Evolutionary conservation across 2,888 invertebrate genomes (phyloP).

Genomic region (Agrochola lychnidis): DNA sequence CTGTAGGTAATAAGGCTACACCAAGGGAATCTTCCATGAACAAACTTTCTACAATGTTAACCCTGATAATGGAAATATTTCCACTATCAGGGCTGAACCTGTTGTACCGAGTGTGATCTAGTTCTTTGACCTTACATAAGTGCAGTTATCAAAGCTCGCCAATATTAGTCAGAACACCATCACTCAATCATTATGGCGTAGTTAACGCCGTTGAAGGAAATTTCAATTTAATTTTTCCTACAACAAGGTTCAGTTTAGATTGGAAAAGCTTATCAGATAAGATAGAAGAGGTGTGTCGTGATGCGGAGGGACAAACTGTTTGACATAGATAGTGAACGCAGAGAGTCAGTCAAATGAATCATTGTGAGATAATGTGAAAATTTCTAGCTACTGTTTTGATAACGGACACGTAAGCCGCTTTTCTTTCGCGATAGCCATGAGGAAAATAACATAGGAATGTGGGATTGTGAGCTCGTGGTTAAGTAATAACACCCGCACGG

Average conservation of each 20-base stretch:
- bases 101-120: constrained; percentile 25
- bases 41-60: constrained; percentile 35
- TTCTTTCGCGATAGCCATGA: background rate
- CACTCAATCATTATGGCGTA: constrained; percentile 32
- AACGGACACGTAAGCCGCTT: background rate
- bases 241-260: constrained; percentile 19
- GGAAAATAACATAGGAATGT: background rate
- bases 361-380: constrained; percentile 19
- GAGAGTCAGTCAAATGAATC: constrained; percentile 31
- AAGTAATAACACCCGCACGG: no score
- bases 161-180: constrained; percentile 22
- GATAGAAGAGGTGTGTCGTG: constrained; percentile 54
- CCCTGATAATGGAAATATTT: constrained; percentile 26
- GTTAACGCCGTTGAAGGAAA: constrained; percentile 1
- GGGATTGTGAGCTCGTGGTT: no score
- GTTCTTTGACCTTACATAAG: constrained; percentile 43
- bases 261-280: constrained; percentile 37
- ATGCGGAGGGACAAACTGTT: constrained; percentile 38
- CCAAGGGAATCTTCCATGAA: background rate
- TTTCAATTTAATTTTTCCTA: background rate
- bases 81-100: constrained; percentile 9
- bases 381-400: constrained; percentile 32
- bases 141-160: constrained; percentile 35
- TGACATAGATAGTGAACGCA: constrained; percentile 24
- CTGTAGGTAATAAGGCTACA: background rate